A percentile compares a stretch with the other conserved stretches of the same genome.
These are phyloP conservation scores for Bombus waltoni DNA, from an alignment of 1,140 invertebrate species.

Conservation along the genomic window DNA sequence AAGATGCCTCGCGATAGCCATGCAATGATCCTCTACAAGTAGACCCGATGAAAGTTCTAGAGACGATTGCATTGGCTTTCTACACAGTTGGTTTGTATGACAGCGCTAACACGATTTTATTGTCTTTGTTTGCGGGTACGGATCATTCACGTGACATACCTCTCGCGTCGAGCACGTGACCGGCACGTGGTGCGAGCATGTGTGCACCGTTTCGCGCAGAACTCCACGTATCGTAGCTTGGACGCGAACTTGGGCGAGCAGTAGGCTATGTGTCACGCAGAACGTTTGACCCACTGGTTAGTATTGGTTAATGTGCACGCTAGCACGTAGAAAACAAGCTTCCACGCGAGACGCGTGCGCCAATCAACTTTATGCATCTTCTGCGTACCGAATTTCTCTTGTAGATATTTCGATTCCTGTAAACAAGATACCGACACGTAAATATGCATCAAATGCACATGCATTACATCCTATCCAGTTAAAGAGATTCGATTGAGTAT, in stretches of 20 bases:
- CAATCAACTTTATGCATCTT: neutral
- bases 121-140: slow-evolving; percentile 59
- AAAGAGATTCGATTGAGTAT: neutral
- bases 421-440: neutral
- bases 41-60: neutral
- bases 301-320: neutral
- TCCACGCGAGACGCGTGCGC: neutral
- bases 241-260: slow-evolving; percentile 14
- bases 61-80: slow-evolving; percentile 32
- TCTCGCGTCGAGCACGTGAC: slow-evolving; percentile 70
- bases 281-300: neutral
- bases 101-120: slow-evolving; percentile 69
- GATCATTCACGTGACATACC: slow-evolving; percentile 62
- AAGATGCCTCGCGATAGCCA: neutral
- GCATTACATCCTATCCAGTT: neutral
- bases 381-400: neutral
- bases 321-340: neutral
- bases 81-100: neutral
- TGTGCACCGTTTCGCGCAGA: slow-evolving; percentile 28
- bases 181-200: slow-evolving; percentile 69
- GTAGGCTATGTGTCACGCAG: slow-evolving; percentile 18
- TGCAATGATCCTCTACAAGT: neutral
- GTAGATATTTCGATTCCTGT: neutral
- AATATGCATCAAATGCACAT: neutral
- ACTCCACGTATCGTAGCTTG: neutral